Percentiles rank a stretch among this genome's conserved stretches.
Conservation (phyloP, 2,888 invertebrate species). For the Tipula unca region DNA sequence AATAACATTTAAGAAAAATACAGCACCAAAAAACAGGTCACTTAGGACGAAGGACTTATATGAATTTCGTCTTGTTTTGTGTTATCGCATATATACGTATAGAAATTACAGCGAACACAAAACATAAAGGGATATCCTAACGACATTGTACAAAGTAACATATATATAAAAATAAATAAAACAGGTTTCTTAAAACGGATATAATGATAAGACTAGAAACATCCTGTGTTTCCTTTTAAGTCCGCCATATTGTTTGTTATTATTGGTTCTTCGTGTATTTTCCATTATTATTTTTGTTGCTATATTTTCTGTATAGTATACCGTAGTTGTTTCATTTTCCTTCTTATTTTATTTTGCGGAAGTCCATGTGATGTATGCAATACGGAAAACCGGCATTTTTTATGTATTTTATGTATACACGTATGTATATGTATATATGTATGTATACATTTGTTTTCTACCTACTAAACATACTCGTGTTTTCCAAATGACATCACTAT, state of each 20-base stretch:
- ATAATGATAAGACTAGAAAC: slow-evolving; percentile 17
- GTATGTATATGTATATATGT: no score
- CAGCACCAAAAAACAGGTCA: not conserved
- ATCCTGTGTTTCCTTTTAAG: slow-evolving; percentile 9
- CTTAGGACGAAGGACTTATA: not conserved
- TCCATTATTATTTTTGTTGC: not conserved
- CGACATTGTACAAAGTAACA: slow-evolving; percentile 2
- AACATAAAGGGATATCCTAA: not conserved
- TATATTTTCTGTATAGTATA: not conserved
- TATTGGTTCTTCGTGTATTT: not conserved
- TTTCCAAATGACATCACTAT: not conserved
- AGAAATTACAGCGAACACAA: not conserved
- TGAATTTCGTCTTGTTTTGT: not conserved
- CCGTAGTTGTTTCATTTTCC: slow-evolving; percentile 1
- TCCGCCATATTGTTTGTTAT: not conserved
- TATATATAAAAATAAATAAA: slow-evolving; percentile 15
- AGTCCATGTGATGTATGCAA: slow-evolving; percentile 19
- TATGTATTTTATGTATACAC: slow-evolving; percentile 16
- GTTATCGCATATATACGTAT: not conserved
- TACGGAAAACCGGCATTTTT: slow-evolving; percentile 21
- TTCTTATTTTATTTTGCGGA: not conserved
- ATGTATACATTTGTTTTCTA: not conserved
- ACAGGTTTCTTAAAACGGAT: slow-evolving; percentile 16
- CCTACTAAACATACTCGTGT: not conserved
- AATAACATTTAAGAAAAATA: no score